Conservation (phyloP, 2,888 invertebrate species). For the Lysandra coridon region DNA sequence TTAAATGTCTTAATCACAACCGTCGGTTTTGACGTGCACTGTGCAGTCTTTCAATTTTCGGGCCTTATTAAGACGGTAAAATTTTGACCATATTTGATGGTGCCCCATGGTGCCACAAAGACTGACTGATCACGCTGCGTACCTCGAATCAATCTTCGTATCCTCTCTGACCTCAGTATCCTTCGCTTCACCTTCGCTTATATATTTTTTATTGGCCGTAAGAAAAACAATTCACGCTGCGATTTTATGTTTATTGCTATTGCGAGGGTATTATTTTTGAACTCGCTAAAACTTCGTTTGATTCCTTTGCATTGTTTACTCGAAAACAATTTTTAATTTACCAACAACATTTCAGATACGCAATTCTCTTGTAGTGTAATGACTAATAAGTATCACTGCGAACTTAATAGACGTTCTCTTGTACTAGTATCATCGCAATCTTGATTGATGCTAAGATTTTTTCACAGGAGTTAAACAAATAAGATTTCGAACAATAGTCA, state of each 20-base stretch:
- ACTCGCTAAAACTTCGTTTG: background rate
- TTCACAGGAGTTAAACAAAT: background rate
- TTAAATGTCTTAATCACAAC: background rate
- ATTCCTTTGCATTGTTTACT: background rate
- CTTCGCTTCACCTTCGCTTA: slow-evolving; percentile 20
- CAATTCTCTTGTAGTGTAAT: background rate
- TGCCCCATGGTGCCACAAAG: background rate
- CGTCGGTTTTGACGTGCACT: background rate
- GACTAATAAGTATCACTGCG: too few relatives aligned
- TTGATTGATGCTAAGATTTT: background rate
- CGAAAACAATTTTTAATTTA: background rate
- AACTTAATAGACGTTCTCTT: background rate
- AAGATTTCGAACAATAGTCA: background rate
- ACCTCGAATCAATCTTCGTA: slow-evolving; percentile 16
- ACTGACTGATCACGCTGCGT: background rate
- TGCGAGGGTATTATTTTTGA: slow-evolving; percentile 8
- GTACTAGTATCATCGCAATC: background rate
- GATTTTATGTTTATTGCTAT: slow-evolving; percentile 18
- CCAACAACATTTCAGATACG: background rate
- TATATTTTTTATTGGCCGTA: slow-evolving; percentile 23
- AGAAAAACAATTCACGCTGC: slow-evolving; percentile 20
- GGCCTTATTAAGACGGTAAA: background rate
- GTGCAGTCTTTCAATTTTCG: background rate
- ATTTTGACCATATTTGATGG: background rate
- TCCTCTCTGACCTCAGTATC: slow-evolving; percentile 20